Conservation (phyloP, 2,888 invertebrate species). For the Imbricaverruca yamaguchii region DNA sequence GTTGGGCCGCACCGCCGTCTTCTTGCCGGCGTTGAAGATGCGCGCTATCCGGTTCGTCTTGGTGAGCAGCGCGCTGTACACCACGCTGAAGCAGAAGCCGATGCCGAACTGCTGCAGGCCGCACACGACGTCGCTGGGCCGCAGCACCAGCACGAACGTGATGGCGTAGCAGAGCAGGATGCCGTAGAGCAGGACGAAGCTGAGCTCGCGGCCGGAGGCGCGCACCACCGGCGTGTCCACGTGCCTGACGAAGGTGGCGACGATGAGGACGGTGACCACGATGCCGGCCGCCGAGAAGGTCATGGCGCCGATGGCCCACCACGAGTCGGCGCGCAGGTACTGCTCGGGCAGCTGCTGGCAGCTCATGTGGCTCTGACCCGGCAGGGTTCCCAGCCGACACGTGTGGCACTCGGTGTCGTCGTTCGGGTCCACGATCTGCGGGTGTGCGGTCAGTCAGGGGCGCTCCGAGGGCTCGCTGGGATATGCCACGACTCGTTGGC, state of each 20-base stretch:
- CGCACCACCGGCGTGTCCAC: slow-evolving; percentile 96
- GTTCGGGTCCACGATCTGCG: slow-evolving; percentile 65
- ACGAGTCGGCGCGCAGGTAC: slow-evolving; percentile 56
- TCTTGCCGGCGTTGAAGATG: slow-evolving; percentile 94
- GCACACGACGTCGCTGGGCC: slow-evolving; percentile 78
- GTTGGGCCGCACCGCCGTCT: slow-evolving; percentile 84
- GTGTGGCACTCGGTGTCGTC: slow-evolving; percentile 76
- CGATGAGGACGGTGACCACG: slow-evolving; percentile 36
- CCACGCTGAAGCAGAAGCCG: slow-evolving; percentile 84
- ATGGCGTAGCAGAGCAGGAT: slow-evolving; percentile 85
- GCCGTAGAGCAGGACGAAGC: slow-evolving; percentile 82
- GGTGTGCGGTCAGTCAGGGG: too few relatives aligned
- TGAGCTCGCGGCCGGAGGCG: slow-evolving; percentile 82
- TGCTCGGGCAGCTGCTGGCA: slow-evolving; percentile 74
- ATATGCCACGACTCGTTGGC: too few relatives aligned
- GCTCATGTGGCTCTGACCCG: slow-evolving; percentile 60
- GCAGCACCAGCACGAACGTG: slow-evolving; percentile 82
- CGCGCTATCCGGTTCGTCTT: slow-evolving; percentile 95
- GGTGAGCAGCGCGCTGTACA: slow-evolving; percentile 91
- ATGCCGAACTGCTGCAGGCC: slow-evolving; percentile 69
- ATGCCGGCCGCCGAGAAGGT: slow-evolving; percentile 47
- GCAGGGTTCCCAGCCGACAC: slow-evolving; percentile 72
- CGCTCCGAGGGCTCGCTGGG: too few relatives aligned
- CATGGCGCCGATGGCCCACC: slow-evolving; percentile 94
- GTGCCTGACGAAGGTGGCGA: slow-evolving; percentile 54